Base-by-base conservation (phyloP, 2,888 invertebrate genomes). In the Sesia apiformis region DNA sequence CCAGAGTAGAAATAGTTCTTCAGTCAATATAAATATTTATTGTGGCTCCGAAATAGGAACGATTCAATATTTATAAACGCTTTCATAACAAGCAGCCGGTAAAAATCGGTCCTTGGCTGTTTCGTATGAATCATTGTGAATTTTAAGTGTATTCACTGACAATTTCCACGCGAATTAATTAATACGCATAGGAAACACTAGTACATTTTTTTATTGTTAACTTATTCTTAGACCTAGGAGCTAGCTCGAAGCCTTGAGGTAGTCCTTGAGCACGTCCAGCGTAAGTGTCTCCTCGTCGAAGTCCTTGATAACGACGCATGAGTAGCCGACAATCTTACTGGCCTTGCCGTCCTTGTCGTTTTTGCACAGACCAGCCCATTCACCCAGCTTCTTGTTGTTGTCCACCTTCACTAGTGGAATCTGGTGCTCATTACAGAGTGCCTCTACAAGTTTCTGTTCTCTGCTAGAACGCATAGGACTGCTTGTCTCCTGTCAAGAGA, bases 351-450 rank as follows among this genome's bases (percentile, higher is more conserved):
- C 98, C 78, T 96, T 98, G 91, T 99, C 99, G 76, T 99, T 97
- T 91, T 99, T 99, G 91, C 99, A 99, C 58, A 99, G 93, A 64
- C 99, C 99, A 52, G 98, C 97, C 98, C 99, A 99, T 91, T 99
- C 99, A 52, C 99, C 99, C 56, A 99, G 93, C 81, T 98, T 98
- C 90, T 99, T 99, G 91, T 98, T 99, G 88, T 98, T 98, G 83
- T 99, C 98, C 52, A 99, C 90, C 91, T 96, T 97, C 65, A 99
- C 95, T 60, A 99, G 92, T 58, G 98, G 97, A 79, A 99, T 99
- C 81, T 96, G 95, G 89, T 99, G 99, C 89, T 99, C 98, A 63
- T 97, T 96, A 91, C 99, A 99, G 57, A 99, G 92, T 49, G 98
- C 99, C 78, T 98, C 97, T 40, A 99, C 97, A 53, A 99, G 91